Evolutionary conservation across 2,888 invertebrate species (phyloP).

Genomic region (Bellardia bayeri): DNA sequence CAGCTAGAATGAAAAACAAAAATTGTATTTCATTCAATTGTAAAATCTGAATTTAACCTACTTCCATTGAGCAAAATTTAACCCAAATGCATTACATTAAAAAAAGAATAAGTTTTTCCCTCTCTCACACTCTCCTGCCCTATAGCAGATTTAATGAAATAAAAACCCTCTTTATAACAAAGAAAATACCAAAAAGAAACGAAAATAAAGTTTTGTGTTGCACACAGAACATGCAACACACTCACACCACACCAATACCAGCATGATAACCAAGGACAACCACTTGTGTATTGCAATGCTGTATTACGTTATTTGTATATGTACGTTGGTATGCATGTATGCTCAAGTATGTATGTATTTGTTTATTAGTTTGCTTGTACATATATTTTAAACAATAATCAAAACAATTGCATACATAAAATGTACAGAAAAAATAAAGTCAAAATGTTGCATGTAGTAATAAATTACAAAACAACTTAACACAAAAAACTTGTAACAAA

Average conservation of each 20-base stretch:
- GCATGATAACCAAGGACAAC: constrained; percentile 71
- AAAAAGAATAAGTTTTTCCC: constrained; percentile 43
- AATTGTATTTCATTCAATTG: constrained; percentile 63
- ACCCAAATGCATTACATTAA: constrained; percentile 74
- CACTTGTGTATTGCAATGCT: not conserved
- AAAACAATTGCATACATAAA: constrained; percentile 76
- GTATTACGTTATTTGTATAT: constrained; percentile 7
- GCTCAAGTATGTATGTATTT: constrained; percentile 37
- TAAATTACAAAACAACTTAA: constrained; percentile 76
- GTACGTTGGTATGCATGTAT: constrained; percentile 1
- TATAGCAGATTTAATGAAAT: constrained; percentile 63
- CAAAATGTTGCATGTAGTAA: constrained; percentile 82
- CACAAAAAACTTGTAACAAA: constrained; percentile 31
- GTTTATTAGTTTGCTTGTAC: constrained; percentile 71
- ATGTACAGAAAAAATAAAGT: constrained; percentile 29
- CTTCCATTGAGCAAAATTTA: constrained; percentile 64
- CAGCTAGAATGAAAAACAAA: constrained; percentile 6
- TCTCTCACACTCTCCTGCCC: not conserved
- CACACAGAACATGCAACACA: constrained; percentile 71
- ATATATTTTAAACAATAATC: constrained; percentile 76
- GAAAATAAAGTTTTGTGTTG: constrained; percentile 68
- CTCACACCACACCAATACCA: constrained; percentile 28
- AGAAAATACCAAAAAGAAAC: constrained; percentile 59
- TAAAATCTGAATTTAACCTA: constrained; percentile 69
- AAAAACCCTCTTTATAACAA: constrained; percentile 76